These are phyloP conservation scores for Neotragus pygmaeus DNA, from an alignment of 2,113 vertebrate genomes.

Conservation along the genomic window DNA sequence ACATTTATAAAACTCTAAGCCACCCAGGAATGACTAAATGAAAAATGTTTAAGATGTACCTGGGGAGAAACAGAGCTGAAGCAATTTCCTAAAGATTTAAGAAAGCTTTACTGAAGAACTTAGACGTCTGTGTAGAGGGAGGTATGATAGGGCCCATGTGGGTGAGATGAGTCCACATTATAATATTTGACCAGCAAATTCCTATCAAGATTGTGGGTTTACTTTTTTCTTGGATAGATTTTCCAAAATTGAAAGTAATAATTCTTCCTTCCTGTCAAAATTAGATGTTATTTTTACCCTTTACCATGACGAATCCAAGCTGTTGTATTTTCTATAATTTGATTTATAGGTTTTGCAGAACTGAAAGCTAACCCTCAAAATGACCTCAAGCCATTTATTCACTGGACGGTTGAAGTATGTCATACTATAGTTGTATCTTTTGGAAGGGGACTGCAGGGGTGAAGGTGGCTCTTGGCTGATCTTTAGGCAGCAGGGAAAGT, in stretches of 20 bases:
- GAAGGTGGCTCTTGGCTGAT: neutral
- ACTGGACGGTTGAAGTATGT: neutral
- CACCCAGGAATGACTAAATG: neutral
- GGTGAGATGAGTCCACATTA: neutral
- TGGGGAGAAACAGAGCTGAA: neutral
- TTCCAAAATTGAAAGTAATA: neutral
- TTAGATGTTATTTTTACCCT: neutral
- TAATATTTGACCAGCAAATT: neutral
- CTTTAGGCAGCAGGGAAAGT: neutral
- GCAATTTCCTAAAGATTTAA: neutral
- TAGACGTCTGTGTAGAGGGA: neutral
- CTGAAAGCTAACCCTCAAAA: neutral
- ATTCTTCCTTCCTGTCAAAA: neutral
- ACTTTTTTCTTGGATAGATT: neutral
- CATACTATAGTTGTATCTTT: neutral
- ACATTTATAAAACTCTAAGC: conserved; percentile 18
- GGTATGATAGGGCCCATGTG: neutral
- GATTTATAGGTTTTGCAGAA: neutral
- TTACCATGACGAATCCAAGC: neutral
- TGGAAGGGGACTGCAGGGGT: neutral
- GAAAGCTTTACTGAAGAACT: neutral
- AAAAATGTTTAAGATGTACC: neutral
- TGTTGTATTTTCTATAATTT: neutral
- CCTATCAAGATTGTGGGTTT: neutral
- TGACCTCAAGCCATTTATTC: neutral